Base-by-base conservation (phyloP, 2,797 vertebrate species). In the Xiphorhynchus erythropygius region DNA sequence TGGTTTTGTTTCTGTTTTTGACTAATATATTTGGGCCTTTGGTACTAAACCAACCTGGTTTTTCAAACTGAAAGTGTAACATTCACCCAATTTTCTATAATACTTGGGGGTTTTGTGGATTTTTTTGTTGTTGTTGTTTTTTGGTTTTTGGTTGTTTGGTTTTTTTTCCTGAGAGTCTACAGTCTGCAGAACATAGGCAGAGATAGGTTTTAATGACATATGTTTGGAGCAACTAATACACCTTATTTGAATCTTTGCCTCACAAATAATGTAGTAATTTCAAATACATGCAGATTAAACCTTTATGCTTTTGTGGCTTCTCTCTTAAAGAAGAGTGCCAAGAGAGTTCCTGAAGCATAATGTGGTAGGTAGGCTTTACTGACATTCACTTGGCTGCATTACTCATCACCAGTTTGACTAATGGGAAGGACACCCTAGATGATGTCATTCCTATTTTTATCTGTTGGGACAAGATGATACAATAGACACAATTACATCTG, bases 361-460 rank as follows among this genome's bases (percentile, higher is more conserved):
- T 2, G 7, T 73, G 50, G 44, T 52, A 33, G 67, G 74, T 65
- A 76, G 63, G 69, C 57, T 90, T 78, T 95, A 55, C 57, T 86
- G 59, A 28, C 39, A 16, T 75, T 63, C 30, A 17, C 90, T 88
- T 95, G 85, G 28, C 78, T 77, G 70, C 46, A 47, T 94, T 94
- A 91, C 65, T 91, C 49, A 73, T 94, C 74, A 41, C 25, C 80
- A 86, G 62, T 65, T 77, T 87, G 83, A 86, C 85, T 86, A 84
- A 84, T 94, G 73, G 71, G 64, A 87, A 47, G 41, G 55, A 35
- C 79, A 91, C 25, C 27, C 53, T 46, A 65, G 52, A 69, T 90
- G 76, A 7, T 84, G 80, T 86, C 81, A 89, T 90, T 90, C 53
- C 84, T 94, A 79, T 95, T 95, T 94, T 95, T 90, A 74, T 57